phyloP scores from a whole-genome alignment of 2,113 vertebrate genomes.

The Taurulus bubalis region DNA sequence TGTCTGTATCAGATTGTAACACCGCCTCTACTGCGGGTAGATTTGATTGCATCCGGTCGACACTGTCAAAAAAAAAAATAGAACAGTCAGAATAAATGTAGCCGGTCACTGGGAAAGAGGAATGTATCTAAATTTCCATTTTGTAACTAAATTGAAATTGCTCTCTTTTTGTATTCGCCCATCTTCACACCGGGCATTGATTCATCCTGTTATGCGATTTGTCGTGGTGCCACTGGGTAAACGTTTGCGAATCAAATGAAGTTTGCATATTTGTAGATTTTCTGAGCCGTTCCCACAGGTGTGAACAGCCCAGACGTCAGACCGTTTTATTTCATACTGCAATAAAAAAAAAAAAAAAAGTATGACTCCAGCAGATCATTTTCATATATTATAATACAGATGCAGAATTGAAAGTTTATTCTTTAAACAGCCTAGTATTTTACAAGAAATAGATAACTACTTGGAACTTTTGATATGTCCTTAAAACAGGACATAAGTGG shows the following conservation, averaged over 20 bases:
- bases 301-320: slow-evolving; percentile 80
- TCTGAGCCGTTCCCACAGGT: slow-evolving; percentile 57
- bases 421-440: slow-evolving; percentile 89
- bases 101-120: background rate
- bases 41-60: too few relatives aligned
- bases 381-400: slow-evolving; percentile 89
- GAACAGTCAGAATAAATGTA: background rate
- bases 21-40: background rate
- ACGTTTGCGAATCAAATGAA: background rate
- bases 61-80: background rate
- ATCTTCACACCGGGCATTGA: background rate
- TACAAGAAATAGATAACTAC: slow-evolving; percentile 89
- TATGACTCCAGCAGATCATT: slow-evolving; percentile 82
- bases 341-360: slow-evolving; percentile 85
- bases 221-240: background rate
- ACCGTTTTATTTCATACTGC: slow-evolving; percentile 81
- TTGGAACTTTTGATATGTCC: slow-evolving; percentile 85
- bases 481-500: slow-evolving; percentile 89
- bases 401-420: slow-evolving; percentile 88
- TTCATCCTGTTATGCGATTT: background rate
- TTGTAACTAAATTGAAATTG: background rate
- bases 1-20: background rate
- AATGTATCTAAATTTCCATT: background rate
- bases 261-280: background rate
- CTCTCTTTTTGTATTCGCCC: background rate